Evolutionary conservation across 2,888 invertebrate species (phyloP).

Genomic region (Cyrtodaria siliqua): DNA sequence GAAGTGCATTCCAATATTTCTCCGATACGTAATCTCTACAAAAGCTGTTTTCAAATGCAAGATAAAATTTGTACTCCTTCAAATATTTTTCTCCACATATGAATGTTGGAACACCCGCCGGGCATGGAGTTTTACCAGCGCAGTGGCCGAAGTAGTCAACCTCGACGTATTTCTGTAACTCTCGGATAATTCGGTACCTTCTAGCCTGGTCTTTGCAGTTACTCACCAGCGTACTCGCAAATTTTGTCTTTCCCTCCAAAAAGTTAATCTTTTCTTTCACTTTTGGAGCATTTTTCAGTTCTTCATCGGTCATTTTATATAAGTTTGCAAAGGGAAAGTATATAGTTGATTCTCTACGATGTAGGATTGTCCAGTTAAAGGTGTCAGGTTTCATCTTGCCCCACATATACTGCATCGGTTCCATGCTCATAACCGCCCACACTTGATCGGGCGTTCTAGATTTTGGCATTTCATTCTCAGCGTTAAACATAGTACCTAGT

Average conservation of each 20-base stretch:
- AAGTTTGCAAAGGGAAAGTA: conserved; percentile 66
- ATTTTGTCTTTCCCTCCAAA: conserved; percentile 39
- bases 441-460: conserved; percentile 65
- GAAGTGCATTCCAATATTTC: conserved; percentile 73
- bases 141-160: conserved; percentile 50
- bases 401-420: conserved; percentile 70
- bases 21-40: conserved; percentile 76
- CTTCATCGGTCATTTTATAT: conserved; percentile 39
- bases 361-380: conserved; percentile 77
- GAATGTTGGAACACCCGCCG: conserved; percentile 40
- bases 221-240: conserved; percentile 56
- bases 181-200: conserved; percentile 53
- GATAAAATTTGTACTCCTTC: conserved; percentile 71
- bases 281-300: conserved; percentile 21
- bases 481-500: conserved; percentile 34
- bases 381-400: conserved; percentile 58
- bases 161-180: conserved; percentile 52
- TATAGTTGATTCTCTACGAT: conserved; percentile 73
- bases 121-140: conserved; percentile 39
- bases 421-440: conserved; percentile 71
- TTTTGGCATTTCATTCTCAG: conserved; percentile 56
- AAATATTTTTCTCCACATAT: conserved; percentile 53
- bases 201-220: conserved; percentile 59
- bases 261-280: conserved; percentile 21
- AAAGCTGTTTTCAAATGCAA: conserved; percentile 74